phyloP scores from a whole-genome alignment of 2,113 vertebrate species.

The Actinemys pallida region DNA sequence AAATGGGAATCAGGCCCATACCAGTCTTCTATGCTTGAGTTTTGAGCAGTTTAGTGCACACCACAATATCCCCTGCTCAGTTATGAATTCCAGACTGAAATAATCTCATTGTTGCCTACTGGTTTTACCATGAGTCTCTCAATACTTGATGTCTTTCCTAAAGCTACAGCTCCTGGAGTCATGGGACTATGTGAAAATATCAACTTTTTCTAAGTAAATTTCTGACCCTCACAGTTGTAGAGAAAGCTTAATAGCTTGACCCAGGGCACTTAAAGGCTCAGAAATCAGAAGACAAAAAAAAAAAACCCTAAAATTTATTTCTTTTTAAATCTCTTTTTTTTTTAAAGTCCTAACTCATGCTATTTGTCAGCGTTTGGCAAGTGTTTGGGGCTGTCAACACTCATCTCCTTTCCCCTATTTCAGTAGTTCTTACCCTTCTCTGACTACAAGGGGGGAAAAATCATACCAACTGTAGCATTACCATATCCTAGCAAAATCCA shows the following conservation, averaged over 20 bases:
- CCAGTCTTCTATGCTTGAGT: not conserved
- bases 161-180: not conserved
- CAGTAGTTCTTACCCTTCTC: constrained; percentile 13
- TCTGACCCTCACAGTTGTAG: not conserved
- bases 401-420: not conserved
- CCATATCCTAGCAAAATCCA: not conserved
- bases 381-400: not conserved
- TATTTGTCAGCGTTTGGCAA: not conserved
- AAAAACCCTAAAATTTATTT: rapidly evolving
- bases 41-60: not conserved
- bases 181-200: not conserved
- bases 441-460: not conserved
- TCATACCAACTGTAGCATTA: not conserved
- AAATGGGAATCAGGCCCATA: rapidly evolving
- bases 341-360: not conserved
- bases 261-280: not conserved
- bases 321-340: not conserved
- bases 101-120: rapidly evolving
- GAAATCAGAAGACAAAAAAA: not conserved
- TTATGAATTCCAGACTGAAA: not conserved
- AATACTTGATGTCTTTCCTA: not conserved
- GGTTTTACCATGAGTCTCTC: not conserved
- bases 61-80: not conserved
- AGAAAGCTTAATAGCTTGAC: not conserved
- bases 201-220: not conserved